Base-by-base conservation (phyloP, 2,797 vertebrate species). In the Periophthalmus magnuspinnatus region DNA sequence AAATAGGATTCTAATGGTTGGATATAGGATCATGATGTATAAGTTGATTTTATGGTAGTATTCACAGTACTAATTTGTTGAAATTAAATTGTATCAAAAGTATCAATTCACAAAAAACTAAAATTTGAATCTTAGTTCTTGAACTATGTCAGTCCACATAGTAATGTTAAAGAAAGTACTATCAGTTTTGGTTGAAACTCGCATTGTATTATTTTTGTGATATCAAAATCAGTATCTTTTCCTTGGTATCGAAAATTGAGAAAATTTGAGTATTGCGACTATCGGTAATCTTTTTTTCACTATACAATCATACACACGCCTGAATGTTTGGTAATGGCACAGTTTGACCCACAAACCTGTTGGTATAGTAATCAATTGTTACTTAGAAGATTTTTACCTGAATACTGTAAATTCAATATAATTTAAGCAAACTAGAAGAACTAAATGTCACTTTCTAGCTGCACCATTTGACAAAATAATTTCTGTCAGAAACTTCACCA, bases 1-100 rank as follows among this genome's bases (percentile, higher is more conserved):
- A 90, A 87, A 78, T 50, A 60, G 5, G 32, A 19, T 32, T 33
- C 16, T 7, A 33, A 58, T 58, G 7, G 14, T 58, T 32, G 7
- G 16, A 33, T 28, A 58, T 32, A 22, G 21, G 21, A 55, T 3
- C 11, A 55, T 2, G 3, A 22, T 55, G 21, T 55, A 52, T 21
- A 52, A 21, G 19, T 52, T 0, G 2, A 21, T 7, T 52, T 52
- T 21, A 52, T 7, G n/a, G 50, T n/a, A 9, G 50, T 52, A 45
- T 45, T 45, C 41, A 45, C 3, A 50, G 48, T 50, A 16, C 48
- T 50, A n/a, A n/a, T 50, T 50, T 50, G 16, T 50, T 14, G 14
- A 45, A 45, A 45, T 13, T 13, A 11, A 41, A 45, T 45, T 45
- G 10, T 45, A 45, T 14, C 41, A 45, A 45, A 45, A 45, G 41